phyloP scores from a whole-genome alignment of 2,797 vertebrate species.

The Eulemur coronatus region DNA sequence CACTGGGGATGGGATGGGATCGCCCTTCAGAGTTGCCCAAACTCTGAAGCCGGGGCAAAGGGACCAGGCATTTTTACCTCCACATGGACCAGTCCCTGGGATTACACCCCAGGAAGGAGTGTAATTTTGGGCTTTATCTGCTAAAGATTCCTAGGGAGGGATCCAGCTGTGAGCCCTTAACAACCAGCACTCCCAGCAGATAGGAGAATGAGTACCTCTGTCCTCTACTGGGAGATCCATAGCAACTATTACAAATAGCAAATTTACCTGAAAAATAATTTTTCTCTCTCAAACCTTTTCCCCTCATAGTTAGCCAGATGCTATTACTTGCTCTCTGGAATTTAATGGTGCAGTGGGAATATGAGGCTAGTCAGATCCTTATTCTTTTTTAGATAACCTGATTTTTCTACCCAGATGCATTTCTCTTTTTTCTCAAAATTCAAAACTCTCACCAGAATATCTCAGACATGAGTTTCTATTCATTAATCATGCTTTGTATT shows the following conservation, averaged over 20 bases:
- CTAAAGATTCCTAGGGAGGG: neutral
- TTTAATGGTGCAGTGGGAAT: neutral
- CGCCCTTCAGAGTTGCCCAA: neutral
- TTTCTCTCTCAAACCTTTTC: neutral
- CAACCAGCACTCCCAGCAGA: neutral
- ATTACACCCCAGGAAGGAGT: neutral
- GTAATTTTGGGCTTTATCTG: neutral
- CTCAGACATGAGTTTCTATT: constrained; percentile 16
- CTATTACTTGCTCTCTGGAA: neutral
- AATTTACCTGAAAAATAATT: neutral
- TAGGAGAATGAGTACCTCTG: neutral
- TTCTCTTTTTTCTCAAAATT: constrained; percentile 40
- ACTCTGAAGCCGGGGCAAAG: neutral
- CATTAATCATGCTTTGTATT: constrained; percentile 45
- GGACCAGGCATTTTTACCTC: neutral
- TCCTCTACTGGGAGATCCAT: neutral
- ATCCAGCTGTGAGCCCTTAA: neutral
- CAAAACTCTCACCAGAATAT: neutral
- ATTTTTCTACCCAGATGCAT: neutral
- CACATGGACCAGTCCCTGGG: neutral
- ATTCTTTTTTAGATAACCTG: neutral
- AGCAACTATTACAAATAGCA: neutral
- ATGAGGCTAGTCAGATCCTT: neutral
- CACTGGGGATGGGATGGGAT: neutral
- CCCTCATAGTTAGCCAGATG: neutral